Conservation (phyloP, 1,140 invertebrate species). For the Acromyrmex heyeri region DNA sequence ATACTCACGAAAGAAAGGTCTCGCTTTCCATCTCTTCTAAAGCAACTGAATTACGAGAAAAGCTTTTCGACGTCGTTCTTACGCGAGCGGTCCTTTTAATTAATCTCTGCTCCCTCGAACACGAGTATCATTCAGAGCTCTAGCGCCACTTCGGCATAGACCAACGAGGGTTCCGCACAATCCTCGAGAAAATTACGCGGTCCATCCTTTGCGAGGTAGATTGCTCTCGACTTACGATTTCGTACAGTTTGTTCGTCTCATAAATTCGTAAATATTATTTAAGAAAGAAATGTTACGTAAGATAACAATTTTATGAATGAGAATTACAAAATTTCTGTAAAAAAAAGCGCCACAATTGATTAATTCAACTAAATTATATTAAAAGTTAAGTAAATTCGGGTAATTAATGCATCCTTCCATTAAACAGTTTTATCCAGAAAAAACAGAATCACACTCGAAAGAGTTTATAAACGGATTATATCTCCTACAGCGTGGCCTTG, state of each 20-base stretch:
- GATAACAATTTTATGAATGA: neutral
- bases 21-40: slow-evolving; percentile 23
- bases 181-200: slow-evolving; percentile 57
- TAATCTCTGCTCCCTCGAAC: slow-evolving; percentile 72
- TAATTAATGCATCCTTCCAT: neutral
- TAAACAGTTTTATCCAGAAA: neutral
- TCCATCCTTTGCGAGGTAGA: slow-evolving; percentile 26
- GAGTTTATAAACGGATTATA: neutral
- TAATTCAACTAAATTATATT: neutral
- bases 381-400: no score
- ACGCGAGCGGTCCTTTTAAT: slow-evolving; percentile 72
- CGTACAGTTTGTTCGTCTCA: neutral
- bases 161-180: slow-evolving; percentile 51
- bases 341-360: neutral
- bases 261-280: neutral
- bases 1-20: neutral
- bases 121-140: slow-evolving; percentile 70
- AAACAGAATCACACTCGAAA: neutral
- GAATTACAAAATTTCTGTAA: neutral
- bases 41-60: slow-evolving; percentile 64
- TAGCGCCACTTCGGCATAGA: slow-evolving; percentile 37
- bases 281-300: neutral
- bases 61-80: slow-evolving; percentile 71
- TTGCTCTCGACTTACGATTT: slow-evolving; percentile 3
- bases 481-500: slow-evolving; percentile 5